phyloP scores from a whole-genome alignment of 2,797 vertebrate genomes.

The Mormyrops boulengeri region DNA sequence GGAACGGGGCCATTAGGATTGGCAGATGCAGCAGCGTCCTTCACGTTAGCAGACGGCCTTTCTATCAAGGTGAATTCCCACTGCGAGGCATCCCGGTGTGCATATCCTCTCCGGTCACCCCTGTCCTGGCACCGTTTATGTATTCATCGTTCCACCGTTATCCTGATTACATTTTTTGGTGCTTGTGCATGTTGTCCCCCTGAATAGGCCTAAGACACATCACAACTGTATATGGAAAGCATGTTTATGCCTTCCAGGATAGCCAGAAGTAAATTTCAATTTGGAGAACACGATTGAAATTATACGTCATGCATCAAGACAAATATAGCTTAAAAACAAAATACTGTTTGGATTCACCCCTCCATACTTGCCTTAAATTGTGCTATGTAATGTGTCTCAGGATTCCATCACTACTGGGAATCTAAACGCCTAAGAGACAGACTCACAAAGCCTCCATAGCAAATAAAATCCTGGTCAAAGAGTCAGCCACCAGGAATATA shows the following conservation, averaged over 20 bases:
- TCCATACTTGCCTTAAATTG: neutral
- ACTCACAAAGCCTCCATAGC: neutral
- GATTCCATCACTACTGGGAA: neutral
- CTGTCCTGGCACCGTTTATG: neutral
- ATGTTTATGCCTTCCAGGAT: neutral
- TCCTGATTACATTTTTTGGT: neutral
- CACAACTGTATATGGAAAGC: neutral
- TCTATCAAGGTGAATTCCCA: neutral
- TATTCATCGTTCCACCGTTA: neutral
- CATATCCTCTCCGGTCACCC: neutral
- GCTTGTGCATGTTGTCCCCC: neutral
- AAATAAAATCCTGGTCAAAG: neutral
- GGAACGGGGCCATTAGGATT: neutral
- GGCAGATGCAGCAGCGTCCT: neutral
- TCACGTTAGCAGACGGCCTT: neutral
- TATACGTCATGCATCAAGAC: neutral
- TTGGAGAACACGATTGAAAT: neutral
- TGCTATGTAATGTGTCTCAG: neutral
- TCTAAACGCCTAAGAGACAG: neutral
- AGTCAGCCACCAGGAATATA: constrained; percentile 1
- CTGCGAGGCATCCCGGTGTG: neutral
- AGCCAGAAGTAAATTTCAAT: neutral
- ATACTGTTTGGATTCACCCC: neutral
- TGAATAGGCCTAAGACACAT: neutral
- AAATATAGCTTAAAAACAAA: neutral